Base-by-base conservation (phyloP, 2,113 vertebrate genomes). In the Pogonocichla stellata region DNA sequence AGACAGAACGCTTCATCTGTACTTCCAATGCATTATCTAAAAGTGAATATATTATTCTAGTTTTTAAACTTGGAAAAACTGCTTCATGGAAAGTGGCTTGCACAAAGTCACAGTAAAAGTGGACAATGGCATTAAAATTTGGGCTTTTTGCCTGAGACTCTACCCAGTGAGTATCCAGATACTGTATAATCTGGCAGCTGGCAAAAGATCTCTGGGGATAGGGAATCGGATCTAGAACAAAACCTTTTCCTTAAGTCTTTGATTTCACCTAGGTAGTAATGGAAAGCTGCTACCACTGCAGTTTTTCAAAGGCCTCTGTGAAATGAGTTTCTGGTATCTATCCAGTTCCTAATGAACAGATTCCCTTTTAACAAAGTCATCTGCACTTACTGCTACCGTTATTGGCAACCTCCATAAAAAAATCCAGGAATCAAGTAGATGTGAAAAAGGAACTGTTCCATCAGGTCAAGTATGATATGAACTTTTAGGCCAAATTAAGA, bases 281-380 rank as follows among this genome's bases (percentile, higher is more conserved):
- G 64, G 79, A 94, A 95, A 92, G 67, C 67, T 87, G 38, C 56
- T 70, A 47, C 81, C 47, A 51, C 57, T 62, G 65, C 64, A 88
- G 82, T 47, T 83, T 64, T 90, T 74, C 80, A 83, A 7, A 71
- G 80, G 56, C 48, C 43, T 71, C 72, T 74, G 19, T 88, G 72
- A 86, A 93, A 92, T 90, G 60, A 53, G 64, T 78, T 94, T 25
- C 80, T 97, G 85, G 60, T 94, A 50, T 81, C 85, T 73, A 54
- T 90, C 92, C 86, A 92, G 80, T 61, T 87, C 69, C 65, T 89
- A 93, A 85, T 60, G 70, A 92, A 89, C 28, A 87, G 20, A 71
- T 89, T 91, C 61, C 28, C 65, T 95, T 92, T 92, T 48, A 84
- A 79, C 31, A 50, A 91, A 96, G 75, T 95, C 86, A 91, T 50